Conservation (phyloP, 2,797 vertebrate species). For the Phyllotis vaccarum region DNA sequence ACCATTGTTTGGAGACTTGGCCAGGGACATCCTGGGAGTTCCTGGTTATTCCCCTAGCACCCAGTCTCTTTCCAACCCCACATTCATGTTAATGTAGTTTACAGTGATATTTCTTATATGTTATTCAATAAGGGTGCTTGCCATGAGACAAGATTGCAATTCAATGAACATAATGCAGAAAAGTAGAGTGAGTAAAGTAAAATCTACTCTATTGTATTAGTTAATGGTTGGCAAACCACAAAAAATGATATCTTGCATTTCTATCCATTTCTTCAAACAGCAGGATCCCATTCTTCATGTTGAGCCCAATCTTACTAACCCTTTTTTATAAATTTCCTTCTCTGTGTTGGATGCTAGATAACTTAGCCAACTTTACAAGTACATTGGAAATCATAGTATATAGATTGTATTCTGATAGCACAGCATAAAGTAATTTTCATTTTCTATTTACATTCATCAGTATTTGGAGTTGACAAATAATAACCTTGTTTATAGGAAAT, state of each 20-base stretch:
- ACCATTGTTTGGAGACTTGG: no score
- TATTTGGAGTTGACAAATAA: not conserved
- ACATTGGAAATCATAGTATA: not conserved
- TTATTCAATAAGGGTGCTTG: not conserved
- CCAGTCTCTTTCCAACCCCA: no score
- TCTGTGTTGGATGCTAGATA: not conserved
- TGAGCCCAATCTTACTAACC: not conserved
- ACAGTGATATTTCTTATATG: not conserved
- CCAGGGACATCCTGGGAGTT: no score
- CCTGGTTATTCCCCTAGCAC: no score
- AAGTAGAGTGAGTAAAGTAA: not conserved
- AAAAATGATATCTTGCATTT: not conserved
- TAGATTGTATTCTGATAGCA: not conserved
- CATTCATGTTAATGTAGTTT: not conserved
- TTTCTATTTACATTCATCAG: not conserved
- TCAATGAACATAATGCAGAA: not conserved
- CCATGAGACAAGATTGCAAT: not conserved
- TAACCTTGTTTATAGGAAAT: not conserved
- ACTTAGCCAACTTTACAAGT: not conserved
- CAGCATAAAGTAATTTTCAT: not conserved
- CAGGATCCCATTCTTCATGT: not conserved
- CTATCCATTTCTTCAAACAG: not conserved
- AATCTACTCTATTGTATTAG: not conserved
- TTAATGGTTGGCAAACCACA: not conserved
- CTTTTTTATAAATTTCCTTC: not conserved